A percentile compares a stretch with the other conserved stretches of the same genome.
Evolutionary conservation across 2,797 vertebrate genomes (phyloP).

Genomic region (Glossophaga mutica): DNA sequence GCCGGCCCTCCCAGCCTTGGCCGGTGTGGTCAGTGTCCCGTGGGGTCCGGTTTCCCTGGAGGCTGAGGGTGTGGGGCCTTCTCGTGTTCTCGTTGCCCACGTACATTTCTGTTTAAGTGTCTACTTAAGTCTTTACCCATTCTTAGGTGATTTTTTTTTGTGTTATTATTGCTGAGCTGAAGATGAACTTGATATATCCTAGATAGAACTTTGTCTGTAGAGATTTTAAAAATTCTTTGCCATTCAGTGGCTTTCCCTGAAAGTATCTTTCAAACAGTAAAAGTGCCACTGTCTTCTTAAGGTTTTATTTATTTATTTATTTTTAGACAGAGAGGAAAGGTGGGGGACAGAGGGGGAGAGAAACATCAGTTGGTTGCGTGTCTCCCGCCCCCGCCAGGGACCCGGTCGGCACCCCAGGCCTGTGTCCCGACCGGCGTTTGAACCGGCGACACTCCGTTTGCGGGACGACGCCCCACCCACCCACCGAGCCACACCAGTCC

Average conservation of each 20-base stretch:
- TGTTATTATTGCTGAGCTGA: not conserved
- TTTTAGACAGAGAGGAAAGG: not conserved
- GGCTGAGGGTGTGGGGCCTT: accelerated
- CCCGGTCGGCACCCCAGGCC: too few species aligned
- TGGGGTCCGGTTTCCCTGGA: not conserved
- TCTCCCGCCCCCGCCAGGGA: too few species aligned
- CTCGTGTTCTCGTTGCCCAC: accelerated
- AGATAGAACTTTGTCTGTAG: not conserved
- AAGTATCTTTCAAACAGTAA: not conserved
- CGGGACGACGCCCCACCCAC: too few species aligned
- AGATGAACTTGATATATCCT: not conserved
- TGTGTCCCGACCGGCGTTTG: not conserved
- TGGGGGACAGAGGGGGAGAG: not conserved
- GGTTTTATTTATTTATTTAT: not conserved
- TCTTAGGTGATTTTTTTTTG: not conserved
- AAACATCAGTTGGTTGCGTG: not conserved
- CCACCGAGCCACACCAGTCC: too few species aligned
- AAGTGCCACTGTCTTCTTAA: not conserved
- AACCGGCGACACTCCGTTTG: too few species aligned
- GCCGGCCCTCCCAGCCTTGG: not conserved
- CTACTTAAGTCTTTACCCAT: accelerated
- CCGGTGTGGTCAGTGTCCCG: accelerated
- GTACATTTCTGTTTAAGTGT: accelerated
- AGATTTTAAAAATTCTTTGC: too few species aligned
- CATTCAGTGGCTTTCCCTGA: not conserved